These are phyloP conservation scores for Strigops habroptila DNA, from an alignment of 2,113 vertebrate species.

Conservation along the genomic window DNA sequence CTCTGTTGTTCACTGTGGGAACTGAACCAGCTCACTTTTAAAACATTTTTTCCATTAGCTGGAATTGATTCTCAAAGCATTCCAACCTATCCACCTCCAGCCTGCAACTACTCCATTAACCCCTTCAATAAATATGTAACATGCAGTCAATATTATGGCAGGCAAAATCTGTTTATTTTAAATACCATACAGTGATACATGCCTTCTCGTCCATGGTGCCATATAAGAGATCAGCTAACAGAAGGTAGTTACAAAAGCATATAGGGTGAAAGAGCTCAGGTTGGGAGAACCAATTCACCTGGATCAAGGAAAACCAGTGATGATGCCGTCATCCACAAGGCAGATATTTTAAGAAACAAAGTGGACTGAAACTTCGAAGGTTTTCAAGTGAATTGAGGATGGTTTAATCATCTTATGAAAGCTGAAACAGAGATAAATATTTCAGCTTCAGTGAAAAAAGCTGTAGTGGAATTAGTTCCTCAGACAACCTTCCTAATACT, in stretches of 20 bases:
- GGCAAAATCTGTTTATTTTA: not conserved
- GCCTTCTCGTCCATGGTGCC: not conserved
- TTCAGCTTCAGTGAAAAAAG: not conserved
- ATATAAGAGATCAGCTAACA: not conserved
- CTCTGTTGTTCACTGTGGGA: conserved; percentile 54
- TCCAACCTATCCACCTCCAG: conserved; percentile 47
- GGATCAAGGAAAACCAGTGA: not conserved
- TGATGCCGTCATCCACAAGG: not conserved
- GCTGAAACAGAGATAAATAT: not conserved
- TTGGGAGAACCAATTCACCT: not conserved
- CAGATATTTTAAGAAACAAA: not conserved
- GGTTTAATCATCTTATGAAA: not conserved
- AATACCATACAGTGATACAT: not conserved
- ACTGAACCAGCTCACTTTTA: conserved; percentile 50
- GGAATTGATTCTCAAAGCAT: conserved; percentile 66
- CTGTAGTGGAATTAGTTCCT: not conserved
- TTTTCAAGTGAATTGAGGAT: not conserved
- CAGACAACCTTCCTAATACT: not conserved
- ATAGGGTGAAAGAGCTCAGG: not conserved
- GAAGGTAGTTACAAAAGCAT: not conserved
- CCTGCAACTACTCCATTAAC: conserved; percentile 45
- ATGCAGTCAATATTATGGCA: not conserved
- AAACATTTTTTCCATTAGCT: conserved; percentile 70
- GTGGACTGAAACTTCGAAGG: not conserved
- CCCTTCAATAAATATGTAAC: not conserved